Evolutionary conservation across 2,113 vertebrate species (phyloP), one percentile per base, ranked within the genome.

Genomic region (Columba livia): DNA sequence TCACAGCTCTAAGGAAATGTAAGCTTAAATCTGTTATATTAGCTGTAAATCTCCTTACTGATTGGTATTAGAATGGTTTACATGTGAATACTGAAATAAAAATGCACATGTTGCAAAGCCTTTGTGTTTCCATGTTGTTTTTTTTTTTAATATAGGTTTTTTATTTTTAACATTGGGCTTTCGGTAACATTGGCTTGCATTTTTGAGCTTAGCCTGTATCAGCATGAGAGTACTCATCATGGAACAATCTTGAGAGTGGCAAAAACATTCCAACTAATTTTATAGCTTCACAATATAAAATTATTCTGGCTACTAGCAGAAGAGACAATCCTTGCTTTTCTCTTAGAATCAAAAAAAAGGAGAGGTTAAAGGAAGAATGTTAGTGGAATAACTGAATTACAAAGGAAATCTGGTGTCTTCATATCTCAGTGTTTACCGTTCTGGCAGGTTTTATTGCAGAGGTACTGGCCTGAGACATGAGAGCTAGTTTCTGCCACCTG

Each of bases 21-120:
- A 90, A 96, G 57, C 61, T 89, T 89, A 84, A 81, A 90, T 73
- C 80, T 84, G 57, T 92, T 96, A 50, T 69, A 87, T 86, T 93
- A 92, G 69, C 83, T 92, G 61, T 84, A 94, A 95, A 92, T 93
- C 90, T 95, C 29, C 83, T 91, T 94, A 83, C 66, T 94, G 85
- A 82, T 73, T 81, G 85, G 56, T 74, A 79, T 93, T 90, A 89
- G 56, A 89, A 61, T 85, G 51, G 25, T 92, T 92, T 79, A 58
- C 72, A 51, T 92, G 62, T 77, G 40, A 88, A 69, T 58, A 54
- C n/a, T 61, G 70, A 65, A 87, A 61, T 82, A 32, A 87, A 90
- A 90, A 74, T 72, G 36, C 57, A 50, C 0, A 0, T 64, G 42
- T 73, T 90, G 25, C 57, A 88, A 86, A 94, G 53, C 40, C n/a